Conservation (phyloP, 2,797 vertebrate species). For the Australoheros facetus region DNA sequence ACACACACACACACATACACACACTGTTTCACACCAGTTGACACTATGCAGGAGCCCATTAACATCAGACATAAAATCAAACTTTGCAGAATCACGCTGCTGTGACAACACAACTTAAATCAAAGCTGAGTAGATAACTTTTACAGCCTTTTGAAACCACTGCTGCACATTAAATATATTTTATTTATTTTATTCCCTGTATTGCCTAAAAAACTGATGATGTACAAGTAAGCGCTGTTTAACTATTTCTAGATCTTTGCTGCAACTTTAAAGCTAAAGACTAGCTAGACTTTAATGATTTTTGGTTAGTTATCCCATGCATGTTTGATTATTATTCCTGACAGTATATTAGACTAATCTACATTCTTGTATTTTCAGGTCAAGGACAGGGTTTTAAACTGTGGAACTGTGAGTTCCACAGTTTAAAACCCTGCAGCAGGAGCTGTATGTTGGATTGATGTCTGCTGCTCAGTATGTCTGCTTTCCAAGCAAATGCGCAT, state of each 20-base stretch:
- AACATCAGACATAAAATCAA: conserved; percentile 26
- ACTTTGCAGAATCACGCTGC: conserved; percentile 16
- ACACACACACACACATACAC: conserved; percentile 1
- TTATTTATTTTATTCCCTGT: not conserved
- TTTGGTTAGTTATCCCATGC: not conserved
- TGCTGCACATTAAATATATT: conserved; percentile 1
- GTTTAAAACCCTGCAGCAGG: not conserved
- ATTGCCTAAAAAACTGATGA: too few relatives aligned
- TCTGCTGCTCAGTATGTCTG: not conserved
- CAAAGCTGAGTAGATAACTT: conserved; percentile 3
- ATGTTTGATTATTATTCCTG: not conserved
- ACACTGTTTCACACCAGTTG: conserved; percentile 32
- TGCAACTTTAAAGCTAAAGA: not conserved
- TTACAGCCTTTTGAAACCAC: conserved; percentile 5
- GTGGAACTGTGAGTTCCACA: not conserved
- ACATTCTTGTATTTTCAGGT: not conserved
- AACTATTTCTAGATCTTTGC: not conserved
- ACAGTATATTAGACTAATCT: not conserved
- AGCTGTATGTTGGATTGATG: not conserved
- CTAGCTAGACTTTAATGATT: not conserved
- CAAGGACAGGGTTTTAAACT: not conserved
- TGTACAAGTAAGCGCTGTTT: not conserved
- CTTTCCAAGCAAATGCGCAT: conserved; percentile 15
- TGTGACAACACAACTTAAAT: conserved; percentile 27
- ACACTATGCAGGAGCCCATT: conserved; percentile 21